Evolutionary conservation across 2,113 vertebrate genomes (phyloP), one percentile per base, ranked within the genome.

Genomic region (Aptenodytes forsteri): DNA sequence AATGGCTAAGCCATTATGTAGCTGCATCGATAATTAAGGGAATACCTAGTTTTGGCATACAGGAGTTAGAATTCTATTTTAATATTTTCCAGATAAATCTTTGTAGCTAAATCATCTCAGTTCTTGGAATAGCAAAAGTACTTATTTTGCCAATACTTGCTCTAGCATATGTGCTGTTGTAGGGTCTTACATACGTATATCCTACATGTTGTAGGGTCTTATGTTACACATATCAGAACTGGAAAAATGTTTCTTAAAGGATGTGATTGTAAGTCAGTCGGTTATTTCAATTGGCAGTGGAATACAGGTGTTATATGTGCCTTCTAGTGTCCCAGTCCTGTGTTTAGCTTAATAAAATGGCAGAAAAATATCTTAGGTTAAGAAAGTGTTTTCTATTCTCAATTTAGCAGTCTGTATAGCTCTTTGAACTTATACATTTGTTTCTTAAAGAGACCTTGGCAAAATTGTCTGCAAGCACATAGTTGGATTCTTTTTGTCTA

Each of bases 121-220:
- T 19, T 78, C 23, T 34, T 13, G 7, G 29, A 50, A 17, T 20
- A 70, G 13, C 8, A 56, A 5, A 80, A 42, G 10, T n/a, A 27
- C 5, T 62, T 58, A 2, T 23, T 72, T 88, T 11, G 6, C 18
- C 8, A 2, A 1, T 76, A 17, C 20, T 78, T 42, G 4, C 52
- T 75, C 13, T 30, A 70, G 27, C 4, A 11, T 42, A 20, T 50
- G 18, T 55, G 72, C 23, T 87, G 2, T 46, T 23, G 16, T 40
- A 65, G 44, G 26, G 12, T 46, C 47, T 73, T 2, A 0, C 1
- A 1, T 55, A 4, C 0, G 0, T 32, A 8, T 32, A 5, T 22
- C 6, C n/a, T 81, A 2, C 1, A 0, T 69, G 6, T 81, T 52
- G 9, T 46, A 32, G 42, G 29, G 29, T 47, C 65, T 52, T 22